Conservation (phyloP, 2,797 vertebrate species). For the Eidolon dupreanum region DNA sequence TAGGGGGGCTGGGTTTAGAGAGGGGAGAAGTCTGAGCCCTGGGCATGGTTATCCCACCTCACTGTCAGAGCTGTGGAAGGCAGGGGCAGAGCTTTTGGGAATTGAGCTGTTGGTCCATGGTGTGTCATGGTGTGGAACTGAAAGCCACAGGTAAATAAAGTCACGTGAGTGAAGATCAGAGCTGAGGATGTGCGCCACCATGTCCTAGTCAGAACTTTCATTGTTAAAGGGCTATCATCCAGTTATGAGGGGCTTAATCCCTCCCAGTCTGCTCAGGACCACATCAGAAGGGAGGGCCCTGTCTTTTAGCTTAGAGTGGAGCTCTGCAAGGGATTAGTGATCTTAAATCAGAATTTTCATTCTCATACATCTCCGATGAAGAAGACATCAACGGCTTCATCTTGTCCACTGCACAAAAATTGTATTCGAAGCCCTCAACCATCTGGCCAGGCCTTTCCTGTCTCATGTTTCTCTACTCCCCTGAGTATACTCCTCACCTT, state of each 20-base stretch:
- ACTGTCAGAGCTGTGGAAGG: background rate
- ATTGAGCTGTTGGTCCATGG: background rate
- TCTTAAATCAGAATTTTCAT: background rate
- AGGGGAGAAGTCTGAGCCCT: background rate
- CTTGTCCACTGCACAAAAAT: background rate
- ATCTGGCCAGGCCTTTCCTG: background rate
- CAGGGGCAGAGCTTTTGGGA: background rate
- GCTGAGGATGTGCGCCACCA: background rate
- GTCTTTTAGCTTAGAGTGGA: background rate
- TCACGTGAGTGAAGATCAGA: fast-evolving
- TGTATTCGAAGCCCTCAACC: background rate
- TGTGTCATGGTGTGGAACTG: background rate
- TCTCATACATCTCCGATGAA: background rate
- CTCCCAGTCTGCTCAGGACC: background rate
- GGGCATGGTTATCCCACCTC: background rate
- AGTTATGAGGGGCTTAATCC: background rate
- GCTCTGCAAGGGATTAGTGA: background rate
- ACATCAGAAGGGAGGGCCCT: background rate
- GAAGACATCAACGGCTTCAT: background rate
- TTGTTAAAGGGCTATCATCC: background rate
- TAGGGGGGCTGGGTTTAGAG: background rate
- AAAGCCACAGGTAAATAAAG: background rate
- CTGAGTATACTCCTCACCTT: background rate
- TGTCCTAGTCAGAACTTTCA: background rate
- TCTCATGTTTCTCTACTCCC: background rate